These are phyloP conservation scores for Liodrosophila aerea DNA, from an alignment of 2,888 invertebrate species.

Conservation along the genomic window DNA sequence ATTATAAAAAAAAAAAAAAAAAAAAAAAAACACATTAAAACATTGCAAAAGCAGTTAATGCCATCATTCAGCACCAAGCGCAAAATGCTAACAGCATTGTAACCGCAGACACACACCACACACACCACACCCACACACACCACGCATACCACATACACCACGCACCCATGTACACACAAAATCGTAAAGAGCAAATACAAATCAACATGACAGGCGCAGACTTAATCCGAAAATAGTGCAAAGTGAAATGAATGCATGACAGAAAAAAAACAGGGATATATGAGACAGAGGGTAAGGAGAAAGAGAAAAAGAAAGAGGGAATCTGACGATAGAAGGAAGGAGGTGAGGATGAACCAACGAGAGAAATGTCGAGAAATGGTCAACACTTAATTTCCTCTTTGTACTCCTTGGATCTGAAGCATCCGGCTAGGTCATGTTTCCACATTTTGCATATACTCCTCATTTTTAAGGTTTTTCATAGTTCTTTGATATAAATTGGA, in stretches of 20 bases:
- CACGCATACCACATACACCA: constrained; percentile 20
- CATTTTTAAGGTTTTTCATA: constrained; percentile 7
- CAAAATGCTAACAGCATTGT: constrained; percentile 47
- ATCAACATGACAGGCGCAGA: constrained; percentile 65
- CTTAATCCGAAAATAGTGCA: constrained; percentile 72
- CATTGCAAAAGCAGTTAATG: constrained; percentile 20
- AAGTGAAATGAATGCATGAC: constrained; percentile 59
- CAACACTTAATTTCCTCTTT: constrained; percentile 78
- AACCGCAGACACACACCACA: constrained; percentile 55
- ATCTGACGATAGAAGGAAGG: no score
- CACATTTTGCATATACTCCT: constrained; percentile 29
- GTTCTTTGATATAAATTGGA: neutral
- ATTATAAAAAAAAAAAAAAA: no score
- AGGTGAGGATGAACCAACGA: neutral
- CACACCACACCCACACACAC: constrained; percentile 21
- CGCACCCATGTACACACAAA: constrained; percentile 15
- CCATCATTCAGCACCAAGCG: constrained; percentile 55
- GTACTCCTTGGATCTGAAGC: constrained; percentile 29
- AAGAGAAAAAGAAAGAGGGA: no score
- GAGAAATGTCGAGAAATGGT: constrained; percentile 64
- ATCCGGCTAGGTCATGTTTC: constrained; percentile 15
- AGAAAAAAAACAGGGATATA: constrained; percentile 2
- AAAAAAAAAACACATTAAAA: no score
- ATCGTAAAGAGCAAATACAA: constrained; percentile 52
- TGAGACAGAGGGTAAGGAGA: no score